Evolutionary conservation across 2,797 vertebrate species (phyloP), one percentile per base, ranked within the genome.

Genomic region (Allobates femoralis): DNA sequence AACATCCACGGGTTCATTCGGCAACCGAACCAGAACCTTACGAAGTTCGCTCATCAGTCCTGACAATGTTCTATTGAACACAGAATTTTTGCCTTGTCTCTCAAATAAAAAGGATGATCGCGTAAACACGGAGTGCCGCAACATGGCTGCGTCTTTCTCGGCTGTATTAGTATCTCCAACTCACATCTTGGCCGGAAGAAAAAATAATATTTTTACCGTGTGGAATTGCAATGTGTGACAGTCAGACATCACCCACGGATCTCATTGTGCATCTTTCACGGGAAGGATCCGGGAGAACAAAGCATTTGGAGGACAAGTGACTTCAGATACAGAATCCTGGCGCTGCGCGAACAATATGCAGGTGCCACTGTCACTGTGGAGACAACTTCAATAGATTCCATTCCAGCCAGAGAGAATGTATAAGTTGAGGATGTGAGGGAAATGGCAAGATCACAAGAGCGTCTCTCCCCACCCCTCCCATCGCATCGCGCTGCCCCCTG

Each of bases 401-500:
- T 66, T 37, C 69, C 58, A 86, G 78, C 60, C 19, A 75, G 77
- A 53, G 58, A 76, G 56, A 51, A 64, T 34, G 66, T 34, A 50
- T 50, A 74, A 71, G 62, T 34, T 51, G 53, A 21, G 50, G 84
- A 86, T 75, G 85, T 81, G 79, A 81, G 58, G 51, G 79, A 62
- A 30, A 67, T 81, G 69, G 67, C 32, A 53, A 86, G 66, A 86
- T 86, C 85, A 81, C 53, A 86, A 50, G 78, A 51, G 37, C 15
- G 55, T 67, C 26, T 62, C 77, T 34, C 56, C 23, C 67, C 78
- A 81, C 67, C 85, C 78, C 80, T 74, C 46, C 71, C 60, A 86
- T 86, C 79, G 71, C 23, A 75, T 56, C 56, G 85, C 55, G 77
- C 58, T 19, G 66, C 76, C 84, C 84, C 85, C 85, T 62, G 76